These are phyloP conservation scores for Drosophila asahinai DNA, from an alignment of 1,140 invertebrate species.

Conservation along the genomic window DNA sequence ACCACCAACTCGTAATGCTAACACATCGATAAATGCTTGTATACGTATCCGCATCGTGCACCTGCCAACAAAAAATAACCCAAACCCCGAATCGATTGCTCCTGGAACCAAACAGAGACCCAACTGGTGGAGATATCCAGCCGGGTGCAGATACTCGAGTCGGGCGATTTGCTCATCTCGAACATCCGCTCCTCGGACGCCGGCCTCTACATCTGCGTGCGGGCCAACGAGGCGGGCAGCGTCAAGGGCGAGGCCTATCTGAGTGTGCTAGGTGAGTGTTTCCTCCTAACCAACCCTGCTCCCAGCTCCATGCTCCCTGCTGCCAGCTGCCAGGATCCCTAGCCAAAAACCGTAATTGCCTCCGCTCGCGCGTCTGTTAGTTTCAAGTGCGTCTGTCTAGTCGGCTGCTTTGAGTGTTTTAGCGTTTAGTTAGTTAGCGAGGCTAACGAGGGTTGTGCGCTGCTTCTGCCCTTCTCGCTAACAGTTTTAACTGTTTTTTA, in stretches of 20 bases:
- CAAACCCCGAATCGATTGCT: neutral
- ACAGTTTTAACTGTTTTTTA: slow-evolving; percentile 15
- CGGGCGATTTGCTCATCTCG: slow-evolving; percentile 94
- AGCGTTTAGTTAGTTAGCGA: slow-evolving; percentile 33
- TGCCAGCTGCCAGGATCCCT: neutral
- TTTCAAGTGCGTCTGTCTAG: slow-evolving; percentile 45
- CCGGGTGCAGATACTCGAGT: slow-evolving; percentile 93
- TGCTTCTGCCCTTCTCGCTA: neutral
- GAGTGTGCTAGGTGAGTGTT: slow-evolving; percentile 91
- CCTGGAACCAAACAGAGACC: slow-evolving; percentile 60
- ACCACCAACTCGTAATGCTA: slow-evolving; percentile 45
- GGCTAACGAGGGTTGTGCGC: slow-evolving; percentile 2
- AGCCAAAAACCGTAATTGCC: slow-evolving; percentile 32
- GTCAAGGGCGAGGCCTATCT: slow-evolving; percentile 93
- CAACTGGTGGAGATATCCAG: slow-evolving; percentile 86
- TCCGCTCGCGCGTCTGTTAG: slow-evolving; percentile 21
- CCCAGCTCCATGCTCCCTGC: neutral
- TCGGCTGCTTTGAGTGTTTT: slow-evolving; percentile 32
- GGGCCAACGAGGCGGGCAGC: slow-evolving; percentile 94
- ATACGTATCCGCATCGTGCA: slow-evolving; percentile 9
- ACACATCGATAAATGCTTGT: slow-evolving; percentile 42
- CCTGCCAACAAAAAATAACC: neutral
- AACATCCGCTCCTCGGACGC: slow-evolving; percentile 92
- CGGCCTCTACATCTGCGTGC: slow-evolving; percentile 95
- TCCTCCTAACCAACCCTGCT: neutral